Evolutionary conservation across 2,888 invertebrate species (phyloP).

Genomic region (Lepetodrilus schrolli): DNA sequence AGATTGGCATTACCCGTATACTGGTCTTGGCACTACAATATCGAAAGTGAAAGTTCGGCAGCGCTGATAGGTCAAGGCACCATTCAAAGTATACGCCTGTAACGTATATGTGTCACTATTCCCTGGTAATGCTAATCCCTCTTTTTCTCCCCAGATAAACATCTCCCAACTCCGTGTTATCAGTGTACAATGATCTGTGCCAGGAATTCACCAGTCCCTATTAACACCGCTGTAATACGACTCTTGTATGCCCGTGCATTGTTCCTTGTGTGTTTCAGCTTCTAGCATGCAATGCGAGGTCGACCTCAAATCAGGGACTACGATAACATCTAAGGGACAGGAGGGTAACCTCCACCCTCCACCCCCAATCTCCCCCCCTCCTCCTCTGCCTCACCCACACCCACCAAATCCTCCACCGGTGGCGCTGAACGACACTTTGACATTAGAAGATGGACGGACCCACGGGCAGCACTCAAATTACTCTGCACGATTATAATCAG

Average conservation of each 20-base stretch:
- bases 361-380: neutral
- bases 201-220: neutral
- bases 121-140: too few relatives aligned
- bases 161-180: neutral
- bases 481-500: constrained; percentile 1
- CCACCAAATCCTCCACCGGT: too few relatives aligned
- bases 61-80: too few relatives aligned
- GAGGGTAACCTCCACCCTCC: neutral
- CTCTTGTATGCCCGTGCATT: constrained; percentile 4
- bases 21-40: too few relatives aligned
- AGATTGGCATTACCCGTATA: too few relatives aligned
- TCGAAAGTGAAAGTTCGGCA: too few relatives aligned
- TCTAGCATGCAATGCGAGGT: neutral
- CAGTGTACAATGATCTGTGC: neutral
- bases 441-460: constrained; percentile 8
- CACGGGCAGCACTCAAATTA: constrained; percentile 3
- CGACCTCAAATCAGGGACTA: neutral
- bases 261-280: neutral
- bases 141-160: neutral
- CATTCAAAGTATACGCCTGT: too few relatives aligned
- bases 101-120: too few relatives aligned
- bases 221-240: neutral
- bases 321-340: constrained; percentile 1
- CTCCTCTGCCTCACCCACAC: too few relatives aligned
- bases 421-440: too few relatives aligned